These are phyloP conservation scores for Neoniphon sammara DNA, from an alignment of 2,797 vertebrate genomes.

Conservation along the genomic window DNA sequence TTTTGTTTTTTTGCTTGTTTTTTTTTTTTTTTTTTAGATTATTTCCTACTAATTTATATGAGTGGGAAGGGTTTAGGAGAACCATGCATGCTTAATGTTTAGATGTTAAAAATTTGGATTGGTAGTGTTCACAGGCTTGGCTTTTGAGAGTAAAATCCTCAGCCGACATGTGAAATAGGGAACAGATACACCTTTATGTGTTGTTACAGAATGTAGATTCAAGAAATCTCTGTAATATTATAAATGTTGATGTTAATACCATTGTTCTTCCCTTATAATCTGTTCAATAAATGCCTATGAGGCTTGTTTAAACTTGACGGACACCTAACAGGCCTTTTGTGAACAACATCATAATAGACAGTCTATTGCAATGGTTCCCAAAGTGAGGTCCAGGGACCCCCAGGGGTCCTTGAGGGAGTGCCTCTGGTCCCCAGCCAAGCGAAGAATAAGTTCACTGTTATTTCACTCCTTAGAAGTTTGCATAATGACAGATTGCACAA, in stretches of 20 bases:
- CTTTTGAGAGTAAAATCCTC: slow-evolving; percentile 1
- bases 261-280: background rate
- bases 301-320: background rate
- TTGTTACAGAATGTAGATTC: background rate
- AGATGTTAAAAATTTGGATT: too few species aligned
- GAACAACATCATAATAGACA: background rate
- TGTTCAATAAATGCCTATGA: background rate
- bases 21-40: too few species aligned
- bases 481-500: background rate
- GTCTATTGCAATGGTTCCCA: background rate
- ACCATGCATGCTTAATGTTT: too few species aligned
- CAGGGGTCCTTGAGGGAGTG: background rate
- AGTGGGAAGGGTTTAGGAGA: too few species aligned
- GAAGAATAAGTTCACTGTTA: background rate
- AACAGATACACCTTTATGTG: background rate
- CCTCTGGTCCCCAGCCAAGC: too few species aligned
- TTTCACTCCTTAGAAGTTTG: background rate
- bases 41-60: too few species aligned
- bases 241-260: background rate
- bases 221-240: background rate
- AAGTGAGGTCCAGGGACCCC: background rate
- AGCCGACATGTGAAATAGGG: background rate
- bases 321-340: background rate
- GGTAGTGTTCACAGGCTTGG: background rate
- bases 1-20: too few species aligned